These are phyloP conservation scores for Himalopsyche japonica DNA, from an alignment of 2,888 invertebrate genomes.

Conservation along the genomic window DNA sequence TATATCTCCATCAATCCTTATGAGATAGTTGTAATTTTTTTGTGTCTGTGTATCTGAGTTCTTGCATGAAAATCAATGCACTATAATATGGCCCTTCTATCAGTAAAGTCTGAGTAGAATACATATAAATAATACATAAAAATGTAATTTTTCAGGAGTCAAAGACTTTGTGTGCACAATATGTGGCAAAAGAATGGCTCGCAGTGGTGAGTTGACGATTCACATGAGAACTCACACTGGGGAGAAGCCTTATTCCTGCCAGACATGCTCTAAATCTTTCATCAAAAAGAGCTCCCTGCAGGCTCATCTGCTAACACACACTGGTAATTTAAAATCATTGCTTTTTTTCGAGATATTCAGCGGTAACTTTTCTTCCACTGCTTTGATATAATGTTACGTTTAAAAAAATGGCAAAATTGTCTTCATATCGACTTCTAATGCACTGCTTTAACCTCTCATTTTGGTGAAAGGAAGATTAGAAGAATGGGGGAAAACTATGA, in stretches of 20 bases:
- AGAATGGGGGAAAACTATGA: too few relatives aligned
- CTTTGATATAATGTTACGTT: too few relatives aligned
- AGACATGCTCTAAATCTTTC: constrained; percentile 33
- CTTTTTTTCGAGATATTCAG: too few relatives aligned
- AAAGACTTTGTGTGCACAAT: constrained; percentile 38
- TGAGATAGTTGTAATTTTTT: too few relatives aligned
- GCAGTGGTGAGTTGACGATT: constrained; percentile 37
- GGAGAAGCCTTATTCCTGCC: constrained; percentile 35
- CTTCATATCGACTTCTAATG: too few relatives aligned
- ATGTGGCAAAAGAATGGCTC: constrained; percentile 37
- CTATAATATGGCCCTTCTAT: background rate
- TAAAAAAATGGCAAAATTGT: too few relatives aligned
- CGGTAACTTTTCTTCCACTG: too few relatives aligned
- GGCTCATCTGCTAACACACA: constrained; percentile 34
- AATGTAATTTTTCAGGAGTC: constrained; percentile 16
- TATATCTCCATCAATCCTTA: too few relatives aligned
- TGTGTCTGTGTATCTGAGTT: background rate
- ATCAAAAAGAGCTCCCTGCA: constrained; percentile 37
- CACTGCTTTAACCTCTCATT: background rate
- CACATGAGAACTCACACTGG: constrained; percentile 39
- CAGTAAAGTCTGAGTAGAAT: background rate
- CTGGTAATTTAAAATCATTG: constrained; percentile 13
- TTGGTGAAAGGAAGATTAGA: too few relatives aligned
- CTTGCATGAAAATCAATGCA: background rate
- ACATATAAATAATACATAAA: background rate